These are phyloP conservation scores for Ciconia maguari DNA, from an alignment of 2,113 vertebrate genomes.

Conservation along the genomic window DNA sequence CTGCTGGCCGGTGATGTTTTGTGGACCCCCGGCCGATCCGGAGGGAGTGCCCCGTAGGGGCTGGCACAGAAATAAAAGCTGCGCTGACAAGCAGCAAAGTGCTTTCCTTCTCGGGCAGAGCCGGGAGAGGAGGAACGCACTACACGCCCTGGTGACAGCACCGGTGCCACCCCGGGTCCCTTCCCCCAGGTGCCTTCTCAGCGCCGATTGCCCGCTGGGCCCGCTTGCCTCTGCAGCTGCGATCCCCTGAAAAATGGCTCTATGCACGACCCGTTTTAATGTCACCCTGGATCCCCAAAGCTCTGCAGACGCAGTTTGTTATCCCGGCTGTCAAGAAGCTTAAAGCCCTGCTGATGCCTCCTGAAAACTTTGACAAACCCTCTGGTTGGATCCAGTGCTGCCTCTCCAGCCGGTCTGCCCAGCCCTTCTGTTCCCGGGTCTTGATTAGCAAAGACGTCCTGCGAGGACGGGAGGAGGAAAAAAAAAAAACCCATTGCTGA, in stretches of 20 bases:
- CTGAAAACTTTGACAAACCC: slow-evolving; percentile 43
- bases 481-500: not conserved
- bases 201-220: not conserved
- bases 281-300: slow-evolving; percentile 20
- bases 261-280: slow-evolving; percentile 33
- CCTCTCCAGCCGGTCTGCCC: not conserved
- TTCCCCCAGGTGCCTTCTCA: not conserved
- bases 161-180: not conserved
- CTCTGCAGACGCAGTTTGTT: slow-evolving; percentile 40
- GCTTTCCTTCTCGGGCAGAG: not conserved
- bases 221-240: not conserved
- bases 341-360: slow-evolving; percentile 36
- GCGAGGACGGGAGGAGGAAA: not conserved
- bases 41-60: not conserved
- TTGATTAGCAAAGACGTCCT: not conserved
- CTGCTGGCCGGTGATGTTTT: not conserved
- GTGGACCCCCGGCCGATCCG: accelerated
- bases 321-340: slow-evolving; percentile 32
- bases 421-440: not conserved
- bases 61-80: not conserved
- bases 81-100: not conserved
- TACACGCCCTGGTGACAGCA: not conserved
- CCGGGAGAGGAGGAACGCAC: not conserved
- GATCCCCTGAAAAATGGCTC: not conserved
- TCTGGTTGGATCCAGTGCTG: not conserved